Base-by-base conservation (phyloP, 2,113 vertebrate genomes). In the Axis porcinus region DNA sequence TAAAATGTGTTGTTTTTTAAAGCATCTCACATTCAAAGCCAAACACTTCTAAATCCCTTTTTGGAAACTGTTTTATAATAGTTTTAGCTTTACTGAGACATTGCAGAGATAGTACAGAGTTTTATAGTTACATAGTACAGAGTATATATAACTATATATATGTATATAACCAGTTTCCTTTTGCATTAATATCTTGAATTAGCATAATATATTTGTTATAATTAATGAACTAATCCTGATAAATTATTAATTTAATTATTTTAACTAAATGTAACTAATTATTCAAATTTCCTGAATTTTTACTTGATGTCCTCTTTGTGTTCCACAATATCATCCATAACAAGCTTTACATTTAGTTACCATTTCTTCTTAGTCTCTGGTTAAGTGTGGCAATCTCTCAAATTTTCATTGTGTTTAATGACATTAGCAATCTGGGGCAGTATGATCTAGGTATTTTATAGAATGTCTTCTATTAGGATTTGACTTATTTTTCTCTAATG, bases 1-100 rank as follows among this genome's bases (percentile, higher is more conserved):
- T 94, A 54, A 91, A 96, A 83, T 54, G 15, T 62, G 25, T 74
- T 74, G 15, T 78, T 93, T 95, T 93, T 94, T 83, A 62, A 74
- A 88, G 43, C 23, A 55, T 86, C 21, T 78, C 43, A 58, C 23
- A 91, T 60, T 87, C 62, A 93, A 54, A 87, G 27, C 25, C 45
- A 70, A 78, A 93, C 4, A 54, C 25, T 86, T 97, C 27, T 70
- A 36, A 84, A 43, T 76, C 40, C 87, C 25, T 47, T 94, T 91
- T 70, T 62, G 17, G 57, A 91, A 83, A 40, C 6, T 89, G n/a
- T 47, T 94, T 82, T 89, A 85, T 40, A 50, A 79, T 19, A 43
- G 27, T 58, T 96, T 88, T 89, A 84, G 28, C 47, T 89, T 89
- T 78, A 86, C 12, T 90, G n/a, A 92, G 25, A 92, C 45, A 28